Percentiles rank a stretch among this genome's conserved stretches.
Evolutionary conservation across 2,113 vertebrate species (phyloP).

Genomic region (Cromileptes altivelis): DNA sequence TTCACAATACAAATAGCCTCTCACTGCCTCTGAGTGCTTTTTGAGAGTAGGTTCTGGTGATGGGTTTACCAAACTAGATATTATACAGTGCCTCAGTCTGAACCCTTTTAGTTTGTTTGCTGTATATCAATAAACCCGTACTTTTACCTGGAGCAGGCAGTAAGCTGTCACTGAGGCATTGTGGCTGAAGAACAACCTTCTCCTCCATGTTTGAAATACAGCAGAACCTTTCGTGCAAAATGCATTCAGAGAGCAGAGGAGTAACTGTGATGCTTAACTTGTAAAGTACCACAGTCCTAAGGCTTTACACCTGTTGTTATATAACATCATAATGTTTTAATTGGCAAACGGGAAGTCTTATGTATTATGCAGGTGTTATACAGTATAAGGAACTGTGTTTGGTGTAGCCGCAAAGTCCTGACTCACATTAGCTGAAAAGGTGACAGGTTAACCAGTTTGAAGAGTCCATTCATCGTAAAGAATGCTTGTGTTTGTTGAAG

Average conservation of each 20-base stretch:
- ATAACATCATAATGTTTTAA: not conserved
- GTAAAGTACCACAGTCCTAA: not conserved
- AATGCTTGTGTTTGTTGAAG: conserved; percentile 3
- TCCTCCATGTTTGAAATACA: not conserved
- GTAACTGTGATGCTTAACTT: not conserved
- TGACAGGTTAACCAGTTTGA: conserved; percentile 10
- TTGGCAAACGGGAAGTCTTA: not conserved
- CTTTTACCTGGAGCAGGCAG: not conserved
- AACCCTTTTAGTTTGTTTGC: conserved; percentile 33
- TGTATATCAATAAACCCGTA: not conserved
- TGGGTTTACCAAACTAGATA: conserved; percentile 18
- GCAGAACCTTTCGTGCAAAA: not conserved
- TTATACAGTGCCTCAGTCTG: not conserved
- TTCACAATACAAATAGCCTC: not conserved
- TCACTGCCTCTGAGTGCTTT: not conserved
- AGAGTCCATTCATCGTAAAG: conserved; percentile 8
- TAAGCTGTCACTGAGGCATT: not conserved
- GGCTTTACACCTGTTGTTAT: not conserved
- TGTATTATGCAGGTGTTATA: not conserved
- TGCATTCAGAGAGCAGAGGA: not conserved
- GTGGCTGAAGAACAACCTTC: not conserved
- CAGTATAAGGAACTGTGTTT: not conserved
- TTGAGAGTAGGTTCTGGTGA: not conserved
- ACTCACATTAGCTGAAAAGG: conserved; percentile 1
- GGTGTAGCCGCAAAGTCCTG: not conserved